A percentile compares a stretch with the other conserved stretches of the same genome.
Evolutionary conservation across 2,888 invertebrate species (phyloP).

Genomic region (Liodrosophila aerea): DNA sequence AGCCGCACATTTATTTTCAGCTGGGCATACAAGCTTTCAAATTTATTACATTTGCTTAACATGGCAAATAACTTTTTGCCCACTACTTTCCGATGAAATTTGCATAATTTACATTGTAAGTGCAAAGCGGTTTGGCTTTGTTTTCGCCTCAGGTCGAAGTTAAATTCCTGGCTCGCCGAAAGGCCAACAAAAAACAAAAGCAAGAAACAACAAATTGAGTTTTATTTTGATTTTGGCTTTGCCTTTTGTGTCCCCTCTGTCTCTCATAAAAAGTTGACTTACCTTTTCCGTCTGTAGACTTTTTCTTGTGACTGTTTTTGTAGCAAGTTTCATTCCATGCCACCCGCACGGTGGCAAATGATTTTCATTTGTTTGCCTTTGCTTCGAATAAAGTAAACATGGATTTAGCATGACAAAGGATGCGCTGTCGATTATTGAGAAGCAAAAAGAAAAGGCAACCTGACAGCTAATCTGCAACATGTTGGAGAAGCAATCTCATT

Average conservation of each 20-base stretch:
- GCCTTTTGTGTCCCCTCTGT: constrained; percentile 4
- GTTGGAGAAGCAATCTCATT: not conserved
- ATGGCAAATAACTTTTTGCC: constrained; percentile 55
- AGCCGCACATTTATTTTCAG: constrained; percentile 52
- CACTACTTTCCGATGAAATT: constrained; percentile 60
- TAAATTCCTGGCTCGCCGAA: constrained; percentile 10
- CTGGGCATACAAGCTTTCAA: constrained; percentile 62
- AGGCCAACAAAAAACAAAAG: constrained; percentile 29
- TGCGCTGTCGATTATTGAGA: constrained; percentile 18
- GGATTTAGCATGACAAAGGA: constrained; percentile 8
- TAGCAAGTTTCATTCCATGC: constrained; percentile 24
- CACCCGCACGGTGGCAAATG: constrained; percentile 21
- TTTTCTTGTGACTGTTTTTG: constrained; percentile 7
- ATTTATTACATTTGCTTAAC: constrained; percentile 72
- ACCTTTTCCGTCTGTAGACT: not conserved
- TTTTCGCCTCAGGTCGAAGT: constrained; percentile 27
- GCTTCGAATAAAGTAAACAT: constrained; percentile 20
- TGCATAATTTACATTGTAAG: constrained; percentile 67
- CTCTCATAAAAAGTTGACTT: not conserved
- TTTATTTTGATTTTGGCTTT: constrained; percentile 38
- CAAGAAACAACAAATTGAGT: constrained; percentile 62
- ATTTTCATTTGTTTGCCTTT: constrained; percentile 41
- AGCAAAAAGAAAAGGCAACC: constrained; percentile 14
- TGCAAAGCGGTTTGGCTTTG: constrained; percentile 50
- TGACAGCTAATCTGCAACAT: not conserved